Conservation (phyloP, 1,140 invertebrate genomes). For the Octopus bimaculoides region DNA sequence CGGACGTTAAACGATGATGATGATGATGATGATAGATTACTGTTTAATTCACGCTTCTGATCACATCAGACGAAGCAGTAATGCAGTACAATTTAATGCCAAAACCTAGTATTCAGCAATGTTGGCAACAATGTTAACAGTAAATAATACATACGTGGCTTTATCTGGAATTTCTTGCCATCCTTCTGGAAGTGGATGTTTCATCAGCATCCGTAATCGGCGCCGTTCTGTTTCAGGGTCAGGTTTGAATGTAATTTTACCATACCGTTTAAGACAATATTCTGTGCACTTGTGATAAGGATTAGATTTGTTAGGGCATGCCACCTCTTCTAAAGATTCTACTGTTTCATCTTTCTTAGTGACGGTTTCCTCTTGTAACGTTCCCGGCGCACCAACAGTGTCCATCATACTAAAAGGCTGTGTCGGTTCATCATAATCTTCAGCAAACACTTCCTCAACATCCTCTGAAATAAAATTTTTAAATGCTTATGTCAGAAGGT, state of each 20-base stretch:
- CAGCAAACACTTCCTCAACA: conserved; percentile 61
- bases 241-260: conserved; percentile 64
- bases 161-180: conserved; percentile 95
- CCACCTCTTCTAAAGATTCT: conserved; percentile 30
- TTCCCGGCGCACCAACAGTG: not conserved
- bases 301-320: conserved; percentile 94
- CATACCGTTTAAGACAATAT: conserved; percentile 88
- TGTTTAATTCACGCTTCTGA: too few species aligned
- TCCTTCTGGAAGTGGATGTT: conserved; percentile 86
- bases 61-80: too few species aligned
- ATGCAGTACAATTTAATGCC: too few species aligned
- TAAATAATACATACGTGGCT: conserved; percentile 65
- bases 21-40: too few species aligned
- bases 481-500: not conserved
- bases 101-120: too few species aligned
- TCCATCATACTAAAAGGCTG: conserved; percentile 26
- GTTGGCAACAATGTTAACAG: too few species aligned
- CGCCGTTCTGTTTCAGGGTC: conserved; percentile 39
- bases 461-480: conserved; percentile 41
- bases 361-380: not conserved
- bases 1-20: too few species aligned
- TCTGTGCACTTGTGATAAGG: conserved; percentile 89
- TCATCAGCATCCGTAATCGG: conserved; percentile 68
- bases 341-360: conserved; percentile 15
- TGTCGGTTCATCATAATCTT: conserved; percentile 53